Conservation (phyloP, 2,113 vertebrate genomes). For the Chaetops frenatus region DNA sequence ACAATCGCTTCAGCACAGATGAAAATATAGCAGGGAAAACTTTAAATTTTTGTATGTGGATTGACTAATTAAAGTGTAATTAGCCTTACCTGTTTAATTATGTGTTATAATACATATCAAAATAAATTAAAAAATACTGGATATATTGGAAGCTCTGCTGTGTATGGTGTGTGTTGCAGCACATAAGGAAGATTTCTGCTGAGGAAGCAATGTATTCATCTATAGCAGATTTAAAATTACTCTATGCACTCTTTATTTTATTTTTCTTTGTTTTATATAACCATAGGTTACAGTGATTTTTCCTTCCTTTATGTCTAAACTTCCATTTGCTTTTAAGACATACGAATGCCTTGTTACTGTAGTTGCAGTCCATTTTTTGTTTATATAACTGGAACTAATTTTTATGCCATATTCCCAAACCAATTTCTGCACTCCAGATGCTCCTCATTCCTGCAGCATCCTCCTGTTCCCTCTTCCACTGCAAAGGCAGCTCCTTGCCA, state of each 20-base stretch:
- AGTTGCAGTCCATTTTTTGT: neutral
- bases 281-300: neutral
- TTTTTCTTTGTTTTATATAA: neutral
- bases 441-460: neutral
- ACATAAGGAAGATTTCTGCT: neutral
- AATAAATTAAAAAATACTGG: neutral
- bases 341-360: neutral
- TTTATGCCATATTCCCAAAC: neutral
- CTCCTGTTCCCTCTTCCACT: neutral
- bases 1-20: neutral
- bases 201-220: neutral
- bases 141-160: neutral
- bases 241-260: neutral
- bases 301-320: neutral
- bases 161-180: neutral
- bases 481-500: neutral
- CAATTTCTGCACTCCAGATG: neutral
- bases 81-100: neutral
- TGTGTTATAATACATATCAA: neutral
- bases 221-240: neutral
- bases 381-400: neutral
- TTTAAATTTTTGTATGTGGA: neutral
- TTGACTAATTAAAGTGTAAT: neutral
- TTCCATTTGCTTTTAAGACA: neutral
- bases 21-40: neutral